Conservation (phyloP, 1,140 invertebrate genomes). For the Thaumetopoea pityocampa region DNA sequence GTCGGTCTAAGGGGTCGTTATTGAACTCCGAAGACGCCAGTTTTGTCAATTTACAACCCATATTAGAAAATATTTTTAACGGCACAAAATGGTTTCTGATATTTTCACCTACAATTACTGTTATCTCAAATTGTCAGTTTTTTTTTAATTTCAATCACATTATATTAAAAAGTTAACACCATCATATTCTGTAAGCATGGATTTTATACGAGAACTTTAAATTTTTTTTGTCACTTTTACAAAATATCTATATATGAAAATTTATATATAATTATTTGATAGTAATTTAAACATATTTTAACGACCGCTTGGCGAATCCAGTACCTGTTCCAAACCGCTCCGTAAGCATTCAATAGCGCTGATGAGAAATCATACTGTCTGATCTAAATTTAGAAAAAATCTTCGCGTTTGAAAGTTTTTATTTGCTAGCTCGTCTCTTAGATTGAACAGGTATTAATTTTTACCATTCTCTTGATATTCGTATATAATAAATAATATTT, state of each 20-base stretch:
- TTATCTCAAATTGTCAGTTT: no score
- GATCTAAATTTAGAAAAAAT: constrained; percentile 24
- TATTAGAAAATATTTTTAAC: constrained; percentile 10
- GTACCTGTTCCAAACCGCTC: constrained; percentile 8
- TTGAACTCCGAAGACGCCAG: constrained; percentile 47
- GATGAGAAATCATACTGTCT: constrained; percentile 17
- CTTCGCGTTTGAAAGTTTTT: constrained; percentile 3
- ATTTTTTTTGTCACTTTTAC: neutral
- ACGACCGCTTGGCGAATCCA: constrained; percentile 8
- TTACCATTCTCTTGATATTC: no score
- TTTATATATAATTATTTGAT: constrained; percentile 6
- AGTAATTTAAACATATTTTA: neutral
- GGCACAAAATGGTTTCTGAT: no score
- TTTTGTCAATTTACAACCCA: constrained; percentile 61
- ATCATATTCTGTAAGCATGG: no score
- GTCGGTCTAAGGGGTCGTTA: constrained; percentile 39
- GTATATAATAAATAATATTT: no score
- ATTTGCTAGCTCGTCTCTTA: neutral
- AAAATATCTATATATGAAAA: neutral
- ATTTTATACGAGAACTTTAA: no score
- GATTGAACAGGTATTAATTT: no score
- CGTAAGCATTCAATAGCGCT: constrained; percentile 15
- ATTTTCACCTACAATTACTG: no score
- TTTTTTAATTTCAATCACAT: no score
- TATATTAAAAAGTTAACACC: no score